Percentiles rank a stretch among this genome's conserved stretches.
Conservation (phyloP, 1,140 invertebrate genomes). For the Limonius californicus region DNA sequence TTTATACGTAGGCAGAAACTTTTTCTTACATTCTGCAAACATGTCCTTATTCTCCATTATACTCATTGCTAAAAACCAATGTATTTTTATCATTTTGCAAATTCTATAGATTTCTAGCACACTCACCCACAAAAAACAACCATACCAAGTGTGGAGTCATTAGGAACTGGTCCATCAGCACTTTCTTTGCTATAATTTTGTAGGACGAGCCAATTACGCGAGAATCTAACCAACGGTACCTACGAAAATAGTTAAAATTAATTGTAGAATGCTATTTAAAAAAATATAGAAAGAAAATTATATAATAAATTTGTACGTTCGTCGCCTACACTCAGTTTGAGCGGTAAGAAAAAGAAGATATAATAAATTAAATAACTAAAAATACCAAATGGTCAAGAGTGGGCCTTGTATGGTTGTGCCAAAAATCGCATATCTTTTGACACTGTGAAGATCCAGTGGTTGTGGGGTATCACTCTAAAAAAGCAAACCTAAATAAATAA, state of each 20-base stretch:
- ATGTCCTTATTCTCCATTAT: conserved; percentile 66
- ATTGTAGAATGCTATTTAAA: no score
- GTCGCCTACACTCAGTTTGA: no score
- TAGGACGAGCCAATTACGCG: conserved; percentile 61
- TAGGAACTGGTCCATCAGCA: conserved; percentile 72
- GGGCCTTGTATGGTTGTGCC: conserved; percentile 59
- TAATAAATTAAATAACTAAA: conserved; percentile 5
- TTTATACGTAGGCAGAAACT: conserved; percentile 68
- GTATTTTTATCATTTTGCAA: neutral
- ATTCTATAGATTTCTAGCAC: no score
- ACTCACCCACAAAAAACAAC: conserved; percentile 67
- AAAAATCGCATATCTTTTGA: conserved; percentile 58
- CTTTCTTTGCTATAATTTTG: conserved; percentile 64
- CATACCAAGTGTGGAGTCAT: conserved; percentile 67
- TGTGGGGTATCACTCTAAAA: conserved; percentile 45
- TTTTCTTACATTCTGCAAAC: conserved; percentile 65
- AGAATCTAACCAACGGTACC: conserved; percentile 76
- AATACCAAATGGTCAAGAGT: conserved; percentile 58
- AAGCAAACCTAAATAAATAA: conserved; percentile 26
- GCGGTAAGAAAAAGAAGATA: conserved; percentile 16
- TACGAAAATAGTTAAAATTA: no score
- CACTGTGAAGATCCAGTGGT: conserved; percentile 52
- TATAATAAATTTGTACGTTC: no score
- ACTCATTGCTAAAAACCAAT: conserved; percentile 64
- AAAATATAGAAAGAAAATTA: no score